phyloP scores from a whole-genome alignment of 1,140 invertebrate species.

The Ostrea edulis region DNA sequence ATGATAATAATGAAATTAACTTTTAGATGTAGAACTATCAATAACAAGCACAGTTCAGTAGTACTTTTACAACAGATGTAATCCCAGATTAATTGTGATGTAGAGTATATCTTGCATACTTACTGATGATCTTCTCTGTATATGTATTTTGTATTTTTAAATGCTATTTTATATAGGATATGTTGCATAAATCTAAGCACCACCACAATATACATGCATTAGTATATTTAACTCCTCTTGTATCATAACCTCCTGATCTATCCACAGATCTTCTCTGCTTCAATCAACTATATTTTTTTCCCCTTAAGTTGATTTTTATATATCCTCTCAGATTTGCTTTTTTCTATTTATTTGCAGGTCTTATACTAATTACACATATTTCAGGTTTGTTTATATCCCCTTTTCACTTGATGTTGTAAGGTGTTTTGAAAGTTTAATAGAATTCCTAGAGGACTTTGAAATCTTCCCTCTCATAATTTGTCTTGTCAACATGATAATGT shows the following conservation, averaged over 20 bases:
- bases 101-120: neutral
- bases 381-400: conserved; percentile 7
- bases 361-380: conserved; percentile 40
- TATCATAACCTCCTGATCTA: neutral
- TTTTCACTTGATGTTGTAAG: neutral
- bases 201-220: neutral
- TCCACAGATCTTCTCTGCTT: neutral
- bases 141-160: too few relatives aligned
- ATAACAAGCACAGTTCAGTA: neutral
- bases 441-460: too few relatives aligned
- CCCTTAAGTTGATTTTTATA: neutral
- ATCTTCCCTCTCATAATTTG: too few relatives aligned
- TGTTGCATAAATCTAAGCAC: too few relatives aligned
- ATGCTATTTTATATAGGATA: too few relatives aligned
- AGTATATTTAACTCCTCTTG: neutral
- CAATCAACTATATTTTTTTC: neutral
- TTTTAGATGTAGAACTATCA: neutral
- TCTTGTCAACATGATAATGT: too few relatives aligned
- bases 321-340: conserved; percentile 1
- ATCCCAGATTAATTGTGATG: neutral
- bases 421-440: neutral
- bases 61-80: neutral
- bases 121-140: too few relatives aligned
- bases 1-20: conserved; percentile 1
- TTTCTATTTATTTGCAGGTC: conserved; percentile 35